These are phyloP conservation scores for Nezara viridula DNA, from an alignment of 2,888 invertebrate genomes.

Conservation along the genomic window DNA sequence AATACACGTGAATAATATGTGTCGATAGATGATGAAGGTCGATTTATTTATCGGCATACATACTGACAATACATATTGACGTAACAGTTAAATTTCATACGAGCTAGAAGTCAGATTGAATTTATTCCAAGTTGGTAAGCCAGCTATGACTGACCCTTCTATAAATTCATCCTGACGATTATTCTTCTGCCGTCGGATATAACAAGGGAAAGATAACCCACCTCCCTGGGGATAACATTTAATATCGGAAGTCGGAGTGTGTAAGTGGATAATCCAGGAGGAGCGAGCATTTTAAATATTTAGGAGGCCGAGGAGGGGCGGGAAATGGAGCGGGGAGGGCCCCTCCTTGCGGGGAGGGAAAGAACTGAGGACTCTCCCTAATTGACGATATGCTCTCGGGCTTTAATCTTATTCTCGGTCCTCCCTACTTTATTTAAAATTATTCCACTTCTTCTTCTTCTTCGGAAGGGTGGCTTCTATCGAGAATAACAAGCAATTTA, in stretches of 20 bases:
- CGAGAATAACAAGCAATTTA: conserved; percentile 51
- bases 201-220: conserved; percentile 38
- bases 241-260: conserved; percentile 38
- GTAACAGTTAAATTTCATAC: too few relatives aligned
- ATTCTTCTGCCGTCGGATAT: conserved; percentile 19
- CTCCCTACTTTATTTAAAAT: conserved; percentile 45
- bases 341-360: neutral
- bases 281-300: conserved; percentile 39
- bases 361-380: conserved; percentile 12
- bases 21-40: too few relatives aligned
- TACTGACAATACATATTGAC: too few relatives aligned
- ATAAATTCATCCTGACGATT: conserved; percentile 22
- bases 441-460: conserved; percentile 44
- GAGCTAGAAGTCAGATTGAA: neutral
- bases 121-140: neutral
- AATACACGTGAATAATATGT: too few relatives aligned
- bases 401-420: conserved; percentile 1
- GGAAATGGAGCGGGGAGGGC: conserved; percentile 36
- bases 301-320: conserved; percentile 29
- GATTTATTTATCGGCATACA: too few relatives aligned
- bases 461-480: conserved; percentile 27
- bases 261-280: conserved; percentile 46
- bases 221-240: conserved; percentile 41
- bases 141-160: conserved; percentile 7
- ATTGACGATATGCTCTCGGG: conserved; percentile 38